phyloP scores from a whole-genome alignment of 2,113 vertebrate species.

The Rhynchopsitta pachyrhyncha region DNA sequence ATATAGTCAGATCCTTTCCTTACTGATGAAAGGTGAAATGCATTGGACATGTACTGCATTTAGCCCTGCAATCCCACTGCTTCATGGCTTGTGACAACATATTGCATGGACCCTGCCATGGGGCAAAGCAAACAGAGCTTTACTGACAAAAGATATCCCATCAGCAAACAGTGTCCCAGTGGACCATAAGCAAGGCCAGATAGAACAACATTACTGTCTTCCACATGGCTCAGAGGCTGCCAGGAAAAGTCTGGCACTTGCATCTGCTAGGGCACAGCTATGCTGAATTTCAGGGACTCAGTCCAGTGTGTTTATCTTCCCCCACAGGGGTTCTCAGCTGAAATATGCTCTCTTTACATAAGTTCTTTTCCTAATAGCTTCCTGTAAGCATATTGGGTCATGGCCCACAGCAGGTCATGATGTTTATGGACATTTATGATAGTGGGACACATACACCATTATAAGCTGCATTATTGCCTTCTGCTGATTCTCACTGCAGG shows the following conservation, averaged over 20 bases:
- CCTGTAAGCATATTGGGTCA: neutral
- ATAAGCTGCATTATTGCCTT: neutral
- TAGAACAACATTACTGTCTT: neutral
- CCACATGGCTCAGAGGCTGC: neutral
- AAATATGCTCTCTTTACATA: neutral
- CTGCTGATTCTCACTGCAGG: neutral
- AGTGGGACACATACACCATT: neutral
- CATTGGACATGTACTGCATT: neutral
- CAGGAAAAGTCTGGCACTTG: neutral
- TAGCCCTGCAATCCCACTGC: neutral
- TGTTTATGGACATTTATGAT: neutral
- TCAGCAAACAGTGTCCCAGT: neutral
- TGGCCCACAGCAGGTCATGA: neutral
- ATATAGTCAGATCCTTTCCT: neutral
- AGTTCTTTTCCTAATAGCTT: neutral
- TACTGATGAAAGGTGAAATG: neutral
- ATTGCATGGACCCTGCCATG: neutral
- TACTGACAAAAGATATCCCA: neutral
- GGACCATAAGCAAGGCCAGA: constrained; percentile 5
- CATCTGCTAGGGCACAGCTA: neutral
- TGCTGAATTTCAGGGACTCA: neutral
- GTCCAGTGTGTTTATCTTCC: neutral
- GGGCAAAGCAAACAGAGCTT: neutral
- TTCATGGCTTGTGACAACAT: neutral
- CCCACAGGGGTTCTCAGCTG: neutral